phyloP scores from a whole-genome alignment of 2,797 vertebrate species.

The Zenarchopterus dispar region DNA sequence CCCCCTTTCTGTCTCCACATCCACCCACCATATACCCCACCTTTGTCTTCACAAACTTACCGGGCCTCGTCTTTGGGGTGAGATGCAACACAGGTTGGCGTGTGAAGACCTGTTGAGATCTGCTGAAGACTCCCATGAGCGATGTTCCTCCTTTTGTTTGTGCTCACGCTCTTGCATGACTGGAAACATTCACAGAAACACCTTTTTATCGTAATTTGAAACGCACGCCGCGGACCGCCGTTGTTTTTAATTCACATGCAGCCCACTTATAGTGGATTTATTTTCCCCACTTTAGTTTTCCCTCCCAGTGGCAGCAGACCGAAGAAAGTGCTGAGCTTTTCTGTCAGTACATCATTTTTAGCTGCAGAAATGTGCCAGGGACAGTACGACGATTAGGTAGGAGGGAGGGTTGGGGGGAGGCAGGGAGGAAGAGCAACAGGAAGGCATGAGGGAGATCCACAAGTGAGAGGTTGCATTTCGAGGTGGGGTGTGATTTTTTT shows the following conservation, averaged over 20 bases:
- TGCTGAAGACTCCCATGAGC: conserved; percentile 58
- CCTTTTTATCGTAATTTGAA: not conserved
- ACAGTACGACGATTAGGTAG: conserved; percentile 49
- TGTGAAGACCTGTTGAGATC: conserved; percentile 73
- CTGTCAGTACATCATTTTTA: conserved; percentile 61
- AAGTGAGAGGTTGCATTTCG: conserved; percentile 56
- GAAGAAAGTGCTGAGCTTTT: conserved; percentile 47
- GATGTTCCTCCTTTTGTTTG: conserved; percentile 19
- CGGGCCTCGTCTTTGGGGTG: conserved; percentile 46
- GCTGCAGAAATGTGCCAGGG: conserved; percentile 43
- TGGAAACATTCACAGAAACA: conserved; percentile 10
- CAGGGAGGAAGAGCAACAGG: conserved; percentile 33
- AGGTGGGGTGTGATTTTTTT: conserved; percentile 57
- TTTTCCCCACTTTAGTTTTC: conserved; percentile 28
- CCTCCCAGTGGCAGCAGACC: conserved; percentile 18
- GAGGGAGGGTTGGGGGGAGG: conserved; percentile 24
- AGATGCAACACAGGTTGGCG: conserved; percentile 50
- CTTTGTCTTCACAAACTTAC: conserved; percentile 19
- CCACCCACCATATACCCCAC: conserved; percentile 14
- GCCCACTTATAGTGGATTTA: conserved; percentile 23
- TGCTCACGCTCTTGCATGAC: conserved; percentile 7
- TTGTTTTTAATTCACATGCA: conserved; percentile 36
- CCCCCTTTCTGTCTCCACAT: conserved; percentile 20
- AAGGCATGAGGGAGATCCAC: conserved; percentile 52
- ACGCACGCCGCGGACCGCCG: conserved; percentile 19